A percentile compares a stretch with the other conserved stretches of the same genome.
Evolutionary conservation across 2,113 vertebrate species (phyloP).

Genomic region (Corythoichthys haematopterus): DNA sequence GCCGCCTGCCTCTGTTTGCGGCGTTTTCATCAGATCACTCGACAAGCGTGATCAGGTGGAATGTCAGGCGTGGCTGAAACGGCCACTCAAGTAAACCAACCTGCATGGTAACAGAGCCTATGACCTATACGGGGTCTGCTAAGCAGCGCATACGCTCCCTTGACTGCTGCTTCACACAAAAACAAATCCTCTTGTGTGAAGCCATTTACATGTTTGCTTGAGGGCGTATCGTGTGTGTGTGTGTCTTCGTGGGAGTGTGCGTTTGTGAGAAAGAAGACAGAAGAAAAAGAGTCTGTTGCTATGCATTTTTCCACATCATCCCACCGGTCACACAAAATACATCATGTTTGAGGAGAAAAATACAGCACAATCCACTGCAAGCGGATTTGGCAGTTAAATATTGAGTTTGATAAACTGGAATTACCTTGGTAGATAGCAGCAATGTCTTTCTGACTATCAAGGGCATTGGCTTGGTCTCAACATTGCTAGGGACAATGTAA

Average conservation of each 20-base stretch:
- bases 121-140: constrained; percentile 30
- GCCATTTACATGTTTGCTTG: constrained; percentile 45
- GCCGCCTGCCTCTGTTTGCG: constrained; percentile 11
- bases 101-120: constrained; percentile 3
- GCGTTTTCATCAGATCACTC: constrained; percentile 22
- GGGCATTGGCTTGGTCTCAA: too few species aligned
- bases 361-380: constrained; percentile 30
- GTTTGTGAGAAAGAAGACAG: constrained; percentile 26
- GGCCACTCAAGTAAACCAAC: neutral
- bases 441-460: too few species aligned
- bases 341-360: constrained; percentile 45
- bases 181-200: constrained; percentile 47
- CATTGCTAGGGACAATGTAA: too few species aligned
- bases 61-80: constrained; percentile 17
- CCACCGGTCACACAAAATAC: constrained; percentile 56
- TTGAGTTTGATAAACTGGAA: too few species aligned
- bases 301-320: constrained; percentile 69
- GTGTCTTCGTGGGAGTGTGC: constrained; percentile 28
- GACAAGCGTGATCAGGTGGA: constrained; percentile 16
- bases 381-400: too few species aligned
- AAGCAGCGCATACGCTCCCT: constrained; percentile 22
- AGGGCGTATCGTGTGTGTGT: constrained; percentile 39
- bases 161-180: constrained; percentile 33
- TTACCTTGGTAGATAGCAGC: too few species aligned
- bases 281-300: constrained; percentile 64